phyloP scores from a whole-genome alignment of 2,797 vertebrate genomes.

The Myotis findleyi region DNA sequence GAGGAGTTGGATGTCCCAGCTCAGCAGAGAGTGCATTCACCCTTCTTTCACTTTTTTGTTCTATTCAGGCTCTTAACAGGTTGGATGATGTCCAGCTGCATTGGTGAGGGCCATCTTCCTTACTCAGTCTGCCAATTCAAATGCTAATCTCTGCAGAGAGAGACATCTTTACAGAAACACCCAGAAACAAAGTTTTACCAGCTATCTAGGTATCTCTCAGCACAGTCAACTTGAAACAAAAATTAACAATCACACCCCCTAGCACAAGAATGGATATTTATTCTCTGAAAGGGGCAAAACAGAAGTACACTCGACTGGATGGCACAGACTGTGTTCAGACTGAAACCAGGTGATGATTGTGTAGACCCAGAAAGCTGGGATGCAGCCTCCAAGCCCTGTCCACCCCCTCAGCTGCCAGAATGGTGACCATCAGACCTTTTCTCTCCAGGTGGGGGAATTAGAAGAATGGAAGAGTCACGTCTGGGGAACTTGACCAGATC shows the following conservation, averaged over 20 bases:
- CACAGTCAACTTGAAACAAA: background rate
- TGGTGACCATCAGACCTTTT: background rate
- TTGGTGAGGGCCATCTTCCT: background rate
- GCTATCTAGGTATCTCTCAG: background rate
- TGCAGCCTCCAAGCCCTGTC: background rate
- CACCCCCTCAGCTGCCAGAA: background rate
- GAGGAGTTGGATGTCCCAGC: background rate
- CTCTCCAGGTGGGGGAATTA: background rate
- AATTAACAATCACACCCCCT: background rate
- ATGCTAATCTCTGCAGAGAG: background rate
- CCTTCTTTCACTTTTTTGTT: background rate
- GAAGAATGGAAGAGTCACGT: background rate
- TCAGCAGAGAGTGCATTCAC: background rate
- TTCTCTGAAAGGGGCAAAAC: background rate
- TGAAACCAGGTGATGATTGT: background rate
- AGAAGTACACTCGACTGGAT: background rate
- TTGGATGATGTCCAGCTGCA: background rate
- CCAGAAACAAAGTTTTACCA: background rate
- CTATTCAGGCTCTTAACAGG: background rate
- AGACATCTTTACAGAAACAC: background rate
- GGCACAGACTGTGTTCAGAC: background rate
- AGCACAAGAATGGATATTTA: background rate
- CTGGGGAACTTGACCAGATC: background rate
- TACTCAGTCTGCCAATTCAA: background rate
- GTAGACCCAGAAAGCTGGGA: background rate